phyloP scores from a whole-genome alignment of 2,888 invertebrate genomes.

The Pasiphila rectangulata region DNA sequence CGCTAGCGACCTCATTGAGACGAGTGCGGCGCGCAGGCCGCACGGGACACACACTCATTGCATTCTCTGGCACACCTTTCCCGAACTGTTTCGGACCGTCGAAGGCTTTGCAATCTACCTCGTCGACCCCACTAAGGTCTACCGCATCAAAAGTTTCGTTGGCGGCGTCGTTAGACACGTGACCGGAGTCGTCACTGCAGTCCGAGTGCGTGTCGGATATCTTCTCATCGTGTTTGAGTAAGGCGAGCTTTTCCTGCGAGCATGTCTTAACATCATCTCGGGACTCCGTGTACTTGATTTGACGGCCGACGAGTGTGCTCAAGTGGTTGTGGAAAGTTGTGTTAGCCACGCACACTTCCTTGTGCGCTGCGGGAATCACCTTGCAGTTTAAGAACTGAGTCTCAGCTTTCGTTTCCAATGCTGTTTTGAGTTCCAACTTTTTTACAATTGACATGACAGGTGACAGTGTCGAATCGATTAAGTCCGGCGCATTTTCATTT shows the following conservation, averaged over 20 bases:
- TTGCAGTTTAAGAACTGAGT: slow-evolving; percentile 70
- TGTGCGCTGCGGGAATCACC: slow-evolving; percentile 72
- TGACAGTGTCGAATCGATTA: slow-evolving; percentile 64
- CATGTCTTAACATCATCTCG: slow-evolving; percentile 66
- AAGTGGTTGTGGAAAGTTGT: slow-evolving; percentile 74
- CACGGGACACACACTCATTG: slow-evolving; percentile 69
- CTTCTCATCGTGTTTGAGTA: slow-evolving; percentile 74
- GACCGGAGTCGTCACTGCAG: slow-evolving; percentile 90
- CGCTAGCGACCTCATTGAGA: slow-evolving; percentile 78
- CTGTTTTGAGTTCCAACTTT: slow-evolving; percentile 74
- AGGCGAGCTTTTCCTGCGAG: slow-evolving; percentile 61
- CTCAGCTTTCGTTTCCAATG: slow-evolving; percentile 67
- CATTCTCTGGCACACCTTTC: slow-evolving; percentile 64
- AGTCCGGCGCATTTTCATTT: slow-evolving; percentile 58
- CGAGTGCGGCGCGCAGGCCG: slow-evolving; percentile 72
- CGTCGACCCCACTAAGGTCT: slow-evolving; percentile 59
- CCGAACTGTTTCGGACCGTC: slow-evolving; percentile 65
- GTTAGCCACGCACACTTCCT: slow-evolving; percentile 73
- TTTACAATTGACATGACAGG: slow-evolving; percentile 76
- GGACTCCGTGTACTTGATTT: slow-evolving; percentile 70
- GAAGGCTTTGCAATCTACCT: slow-evolving; percentile 67
- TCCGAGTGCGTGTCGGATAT: slow-evolving; percentile 83
- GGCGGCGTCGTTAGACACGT: slow-evolving; percentile 90
- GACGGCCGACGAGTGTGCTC: slow-evolving; percentile 77
- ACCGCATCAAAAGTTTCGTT: slow-evolving; percentile 80